Evolutionary conservation across 1,140 invertebrate species (phyloP).

Genomic region (Xylocopa sonorina): DNA sequence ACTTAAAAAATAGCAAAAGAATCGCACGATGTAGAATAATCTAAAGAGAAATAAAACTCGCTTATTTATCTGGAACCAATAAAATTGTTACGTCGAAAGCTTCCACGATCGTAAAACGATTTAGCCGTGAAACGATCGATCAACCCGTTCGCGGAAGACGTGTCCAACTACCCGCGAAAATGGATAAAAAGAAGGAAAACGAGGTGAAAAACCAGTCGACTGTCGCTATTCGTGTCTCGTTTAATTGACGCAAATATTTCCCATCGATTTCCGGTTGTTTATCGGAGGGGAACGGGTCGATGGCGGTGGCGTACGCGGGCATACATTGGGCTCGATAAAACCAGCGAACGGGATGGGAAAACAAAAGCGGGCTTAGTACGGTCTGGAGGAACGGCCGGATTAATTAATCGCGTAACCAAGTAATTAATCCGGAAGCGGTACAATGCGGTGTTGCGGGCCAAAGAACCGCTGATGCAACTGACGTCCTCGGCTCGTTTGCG

Average conservation of each 20-base stretch:
- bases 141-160: no score
- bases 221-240: not conserved
- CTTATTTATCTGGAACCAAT: no score
- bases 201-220: no score
- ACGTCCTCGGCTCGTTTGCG: not conserved
- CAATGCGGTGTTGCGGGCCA: not conserved
- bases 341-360: not conserved
- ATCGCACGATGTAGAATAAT: no score
- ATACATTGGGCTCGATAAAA: not conserved
- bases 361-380: not conserved
- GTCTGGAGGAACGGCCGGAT: not conserved
- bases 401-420: conserved; percentile 16
- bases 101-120: no score
- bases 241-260: conserved; percentile 16
- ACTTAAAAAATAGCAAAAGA: no score
- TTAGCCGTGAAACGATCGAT: no score
- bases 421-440: conserved; percentile 9
- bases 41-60: no score
- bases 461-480: not conserved
- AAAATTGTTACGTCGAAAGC: no score
- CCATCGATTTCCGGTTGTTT: conserved; percentile 12
- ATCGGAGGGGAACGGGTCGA: not conserved
- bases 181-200: no score
- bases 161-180: no score
- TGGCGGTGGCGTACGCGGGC: not conserved